Evolutionary conservation across 2,888 invertebrate genomes (phyloP).

Genomic region (Rhingia rostrata): DNA sequence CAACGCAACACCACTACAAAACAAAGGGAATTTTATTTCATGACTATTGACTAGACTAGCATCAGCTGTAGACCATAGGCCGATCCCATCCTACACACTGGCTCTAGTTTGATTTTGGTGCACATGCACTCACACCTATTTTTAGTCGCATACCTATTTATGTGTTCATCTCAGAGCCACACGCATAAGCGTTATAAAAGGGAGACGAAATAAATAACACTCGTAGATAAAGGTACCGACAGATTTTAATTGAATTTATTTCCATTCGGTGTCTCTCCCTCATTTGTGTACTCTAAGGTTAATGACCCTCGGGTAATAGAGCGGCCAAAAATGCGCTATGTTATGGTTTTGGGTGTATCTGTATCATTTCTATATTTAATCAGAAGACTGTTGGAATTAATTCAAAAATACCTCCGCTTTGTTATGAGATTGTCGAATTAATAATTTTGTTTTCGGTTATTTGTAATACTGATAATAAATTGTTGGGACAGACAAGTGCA

Average conservation of each 20-base stretch:
- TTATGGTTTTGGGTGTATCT: background rate
- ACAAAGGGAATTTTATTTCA: too few relatives aligned
- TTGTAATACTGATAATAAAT: too few relatives aligned
- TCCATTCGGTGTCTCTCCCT: slow-evolving; percentile 10
- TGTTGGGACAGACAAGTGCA: too few relatives aligned
- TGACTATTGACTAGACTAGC: too few relatives aligned
- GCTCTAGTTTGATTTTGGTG: slow-evolving; percentile 1
- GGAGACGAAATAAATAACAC: background rate
- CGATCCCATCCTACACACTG: background rate
- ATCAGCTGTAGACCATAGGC: too few relatives aligned
- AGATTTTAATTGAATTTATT: slow-evolving; percentile 33
- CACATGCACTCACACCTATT: slow-evolving; percentile 32
- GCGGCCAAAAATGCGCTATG: slow-evolving; percentile 27
- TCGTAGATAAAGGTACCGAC: background rate
- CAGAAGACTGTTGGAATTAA: background rate
- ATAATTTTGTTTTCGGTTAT: too few relatives aligned
- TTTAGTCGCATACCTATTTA: slow-evolving; percentile 10
- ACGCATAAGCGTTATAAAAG: slow-evolving; percentile 12
- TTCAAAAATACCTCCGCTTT: too few relatives aligned
- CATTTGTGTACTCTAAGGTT: slow-evolving; percentile 37
- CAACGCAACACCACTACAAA: too few relatives aligned
- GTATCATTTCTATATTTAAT: slow-evolving; percentile 48
- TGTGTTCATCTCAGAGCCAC: slow-evolving; percentile 3
- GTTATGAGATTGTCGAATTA: too few relatives aligned
- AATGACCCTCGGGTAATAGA: slow-evolving; percentile 47